Percentiles rank a stretch among this genome's conserved stretches.
Evolutionary conservation across 2,113 vertebrate genomes (phyloP).

Genomic region (Spheniscus mendiculus): DNA sequence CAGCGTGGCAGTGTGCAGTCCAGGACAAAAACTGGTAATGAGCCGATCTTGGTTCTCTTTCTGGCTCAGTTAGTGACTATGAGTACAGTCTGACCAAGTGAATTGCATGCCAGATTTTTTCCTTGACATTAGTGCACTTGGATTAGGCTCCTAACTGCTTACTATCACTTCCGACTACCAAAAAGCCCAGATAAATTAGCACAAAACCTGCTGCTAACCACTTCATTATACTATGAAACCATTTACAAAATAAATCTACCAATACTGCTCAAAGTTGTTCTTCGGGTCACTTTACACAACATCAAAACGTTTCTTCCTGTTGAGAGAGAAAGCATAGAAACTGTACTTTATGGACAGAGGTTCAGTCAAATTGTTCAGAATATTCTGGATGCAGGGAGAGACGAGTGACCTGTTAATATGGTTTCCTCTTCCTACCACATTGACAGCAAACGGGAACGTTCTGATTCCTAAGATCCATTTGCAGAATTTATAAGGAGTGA

Average conservation of each 20-base stretch:
- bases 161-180: not conserved
- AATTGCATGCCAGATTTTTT: not conserved
- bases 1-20: not conserved
- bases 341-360: not conserved
- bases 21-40: not conserved
- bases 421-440: not conserved
- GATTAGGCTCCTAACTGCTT: not conserved
- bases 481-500: not conserved
- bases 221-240: not conserved
- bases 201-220: not conserved
- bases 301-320: rapidly evolving
- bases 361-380: not conserved
- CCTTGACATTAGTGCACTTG: not conserved
- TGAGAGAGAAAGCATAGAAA: not conserved
- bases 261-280: not conserved
- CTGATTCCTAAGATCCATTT: not conserved
- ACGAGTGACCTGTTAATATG: rapidly evolving
- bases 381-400: not conserved
- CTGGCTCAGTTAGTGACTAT: not conserved
- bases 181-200: not conserved
- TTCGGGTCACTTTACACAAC: not conserved
- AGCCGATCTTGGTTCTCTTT: not conserved
- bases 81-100: not conserved
- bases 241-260: not conserved
- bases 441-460: not conserved